phyloP scores from a whole-genome alignment of 1,140 invertebrate species.

The Caligus rogercresseyi region DNA sequence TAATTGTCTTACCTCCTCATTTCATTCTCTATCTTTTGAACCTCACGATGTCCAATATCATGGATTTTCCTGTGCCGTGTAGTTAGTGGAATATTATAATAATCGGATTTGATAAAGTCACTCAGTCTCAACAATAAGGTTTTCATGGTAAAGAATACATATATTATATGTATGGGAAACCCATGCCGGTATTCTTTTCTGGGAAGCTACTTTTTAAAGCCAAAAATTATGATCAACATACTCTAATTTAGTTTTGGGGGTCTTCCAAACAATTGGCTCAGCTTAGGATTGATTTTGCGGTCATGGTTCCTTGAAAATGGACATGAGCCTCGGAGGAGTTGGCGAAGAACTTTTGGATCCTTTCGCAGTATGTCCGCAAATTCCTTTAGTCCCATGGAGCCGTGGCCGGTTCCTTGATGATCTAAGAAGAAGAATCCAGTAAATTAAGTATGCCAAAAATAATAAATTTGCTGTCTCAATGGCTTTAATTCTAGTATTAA shows the following conservation, averaged over 20 bases:
- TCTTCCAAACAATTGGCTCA: background rate
- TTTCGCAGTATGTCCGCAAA: background rate
- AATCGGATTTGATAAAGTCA: no score
- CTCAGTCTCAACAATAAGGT: no score
- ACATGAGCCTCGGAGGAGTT: background rate
- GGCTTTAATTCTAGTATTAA: background rate
- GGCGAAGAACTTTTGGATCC: background rate
- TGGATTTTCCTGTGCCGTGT: constrained; percentile 30
- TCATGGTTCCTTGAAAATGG: background rate
- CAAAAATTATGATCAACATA: background rate
- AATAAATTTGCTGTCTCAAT: no score
- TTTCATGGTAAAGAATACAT: no score
- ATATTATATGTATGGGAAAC: no score
- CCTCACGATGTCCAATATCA: constrained; percentile 29
- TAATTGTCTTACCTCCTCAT: constrained; percentile 28
- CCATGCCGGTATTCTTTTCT: no score
- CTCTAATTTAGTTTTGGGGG: background rate
- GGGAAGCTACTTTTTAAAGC: no score
- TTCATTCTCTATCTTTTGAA: constrained; percentile 29
- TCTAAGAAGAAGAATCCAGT: background rate
- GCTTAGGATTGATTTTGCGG: background rate
- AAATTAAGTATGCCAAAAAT: no score
- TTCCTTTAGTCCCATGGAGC: background rate
- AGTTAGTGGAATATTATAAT: constrained; percentile 24
- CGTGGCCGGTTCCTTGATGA: background rate